These are phyloP conservation scores for Gallinago solitaria DNA, from an alignment of 2,797 vertebrate species.

Conservation along the genomic window DNA sequence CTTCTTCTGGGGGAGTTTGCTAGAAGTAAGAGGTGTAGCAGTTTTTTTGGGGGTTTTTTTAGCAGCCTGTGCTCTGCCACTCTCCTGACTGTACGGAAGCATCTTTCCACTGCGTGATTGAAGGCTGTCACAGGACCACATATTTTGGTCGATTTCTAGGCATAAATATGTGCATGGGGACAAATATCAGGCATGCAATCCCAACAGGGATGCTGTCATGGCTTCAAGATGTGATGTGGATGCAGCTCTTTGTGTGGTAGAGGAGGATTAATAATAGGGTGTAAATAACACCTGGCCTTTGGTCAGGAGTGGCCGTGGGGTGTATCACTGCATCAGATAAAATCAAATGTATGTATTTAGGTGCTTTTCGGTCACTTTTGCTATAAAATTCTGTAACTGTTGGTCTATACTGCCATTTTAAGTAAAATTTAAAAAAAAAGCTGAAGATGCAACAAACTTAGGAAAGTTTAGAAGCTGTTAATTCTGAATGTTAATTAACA, in stretches of 20 bases:
- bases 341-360: not conserved
- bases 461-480: not conserved
- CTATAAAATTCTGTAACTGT: not conserved
- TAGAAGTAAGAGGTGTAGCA: not conserved
- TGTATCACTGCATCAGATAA: not conserved
- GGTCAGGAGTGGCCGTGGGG: not conserved
- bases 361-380: not conserved
- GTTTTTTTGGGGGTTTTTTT: not conserved
- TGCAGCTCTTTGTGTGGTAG: not conserved
- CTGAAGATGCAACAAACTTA: not conserved
- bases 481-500: not conserved
- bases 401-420: not conserved
- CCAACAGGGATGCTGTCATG: not conserved
- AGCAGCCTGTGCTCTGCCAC: not conserved
- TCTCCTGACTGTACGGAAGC: not conserved
- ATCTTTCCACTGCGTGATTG: not conserved
- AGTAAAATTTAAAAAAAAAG: not conserved
- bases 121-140: not conserved
- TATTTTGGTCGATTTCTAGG: not conserved
- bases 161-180: accelerated
- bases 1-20: not conserved
- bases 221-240: not conserved
- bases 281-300: not conserved
- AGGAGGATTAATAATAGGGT: not conserved
- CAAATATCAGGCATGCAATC: accelerated